phyloP scores from a whole-genome alignment of 2,888 invertebrate species.

The Cryptocephalus primarius region DNA sequence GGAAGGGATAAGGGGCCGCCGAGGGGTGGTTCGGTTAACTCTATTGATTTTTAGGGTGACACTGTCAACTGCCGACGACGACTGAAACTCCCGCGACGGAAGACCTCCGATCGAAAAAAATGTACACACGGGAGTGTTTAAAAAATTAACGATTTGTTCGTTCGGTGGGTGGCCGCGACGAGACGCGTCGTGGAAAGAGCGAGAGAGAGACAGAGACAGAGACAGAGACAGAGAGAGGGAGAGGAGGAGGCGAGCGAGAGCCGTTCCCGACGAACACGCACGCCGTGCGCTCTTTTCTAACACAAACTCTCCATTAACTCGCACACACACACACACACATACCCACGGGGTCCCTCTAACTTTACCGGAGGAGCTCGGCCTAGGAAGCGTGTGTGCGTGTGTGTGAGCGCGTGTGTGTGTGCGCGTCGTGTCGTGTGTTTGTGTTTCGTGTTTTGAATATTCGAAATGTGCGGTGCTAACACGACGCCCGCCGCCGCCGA shows the following conservation, averaged over 20 bases:
- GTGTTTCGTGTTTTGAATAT: conserved; percentile 29
- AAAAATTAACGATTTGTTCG: conserved; percentile 19
- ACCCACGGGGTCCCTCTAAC: no score
- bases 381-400: background rate
- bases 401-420: background rate
- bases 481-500: conserved; percentile 27
- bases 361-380: no score
- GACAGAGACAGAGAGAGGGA: no score
- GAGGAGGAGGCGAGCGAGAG: no score
- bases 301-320: background rate
- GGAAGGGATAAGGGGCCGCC: conserved; percentile 40
- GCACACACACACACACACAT: conserved; percentile 8
- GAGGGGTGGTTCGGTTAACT: conserved; percentile 30
- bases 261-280: background rate
- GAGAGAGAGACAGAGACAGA: no score
- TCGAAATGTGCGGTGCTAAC: conserved; percentile 37
- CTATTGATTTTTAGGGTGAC: conserved; percentile 59
- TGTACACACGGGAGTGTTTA: conserved; percentile 28
- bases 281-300: conserved; percentile 7
- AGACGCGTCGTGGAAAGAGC: background rate
- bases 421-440: conserved; percentile 16
- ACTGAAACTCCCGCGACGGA: conserved; percentile 42
- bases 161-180: background rate
- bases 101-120: conserved; percentile 41
- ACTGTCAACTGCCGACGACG: conserved; percentile 47